Base-by-base conservation (phyloP, 1,140 invertebrate species). In the Drosophila bifasciata region DNA sequence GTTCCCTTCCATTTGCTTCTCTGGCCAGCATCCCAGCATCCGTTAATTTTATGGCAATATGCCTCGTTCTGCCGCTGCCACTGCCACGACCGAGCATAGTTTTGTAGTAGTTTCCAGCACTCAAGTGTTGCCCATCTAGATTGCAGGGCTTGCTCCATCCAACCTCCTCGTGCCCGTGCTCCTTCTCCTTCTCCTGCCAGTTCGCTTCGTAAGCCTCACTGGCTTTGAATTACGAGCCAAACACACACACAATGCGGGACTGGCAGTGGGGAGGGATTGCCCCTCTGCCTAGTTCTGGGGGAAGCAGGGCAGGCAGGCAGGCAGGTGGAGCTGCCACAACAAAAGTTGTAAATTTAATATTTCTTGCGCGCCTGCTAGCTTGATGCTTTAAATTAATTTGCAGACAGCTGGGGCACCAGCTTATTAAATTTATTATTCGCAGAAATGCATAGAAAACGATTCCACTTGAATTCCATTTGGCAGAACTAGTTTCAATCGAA, bases 21-120 rank as follows among this genome's bases (percentile, higher is more conserved):
- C 16, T 36, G 9, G 16, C 48, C n/a, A 50, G 23, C 59, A 57
- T 36, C 61, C 46, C 43, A 76, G 62, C 62, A 76, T 76, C 72
- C 73, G 71, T 76, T 76, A 76, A 76, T 76, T 76, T 76, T 76
- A 76, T 76, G 73, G 73, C 73, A 76, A 76, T 76, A 76, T 76
- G 73, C 62, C 74, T 75, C 72, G 70, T 75, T 75, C 70, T 72
- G 41, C 59, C 55, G 70, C 70, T 72, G 41, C 59, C 53, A 51
- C 55, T 74, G 72, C 60, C 72, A 75, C 64, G 64, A 13, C 32
- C 32, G 32, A 76, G 72, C 71, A 76, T 76, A 76, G 71, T 75
- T 75, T 51, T 75, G 70, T 58, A 75, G 70, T 74, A 73, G 70
- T 73, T 73, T 63, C 70, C 69, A 57, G 71, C 62, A 67, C 72